These are phyloP conservation scores for Euglossa dilemma DNA, from an alignment of 1,140 invertebrate genomes.

Conservation along the genomic window DNA sequence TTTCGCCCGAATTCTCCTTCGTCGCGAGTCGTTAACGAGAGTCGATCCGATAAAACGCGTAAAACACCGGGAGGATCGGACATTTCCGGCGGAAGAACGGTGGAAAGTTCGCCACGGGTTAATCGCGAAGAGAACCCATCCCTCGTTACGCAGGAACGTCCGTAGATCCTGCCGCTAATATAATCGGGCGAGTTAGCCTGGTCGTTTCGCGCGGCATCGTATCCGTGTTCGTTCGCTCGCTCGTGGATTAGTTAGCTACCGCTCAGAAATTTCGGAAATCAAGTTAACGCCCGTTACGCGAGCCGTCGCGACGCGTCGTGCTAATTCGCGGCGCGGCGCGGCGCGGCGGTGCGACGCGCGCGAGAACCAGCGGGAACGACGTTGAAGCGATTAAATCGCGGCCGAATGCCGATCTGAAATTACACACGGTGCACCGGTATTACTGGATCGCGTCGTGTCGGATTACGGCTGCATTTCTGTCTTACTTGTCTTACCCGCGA, in stretches of 20 bases:
- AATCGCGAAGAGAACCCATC: not conserved
- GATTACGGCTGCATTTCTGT: conserved; percentile 73
- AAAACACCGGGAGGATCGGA: too few relatives aligned
- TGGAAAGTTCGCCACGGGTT: not conserved
- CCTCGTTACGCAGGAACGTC: not conserved
- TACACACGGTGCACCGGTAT: conserved; percentile 73
- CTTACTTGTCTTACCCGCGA: conserved; percentile 73
- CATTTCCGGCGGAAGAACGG: not conserved
- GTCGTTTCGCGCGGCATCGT: not conserved
- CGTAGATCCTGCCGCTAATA: conserved; percentile 13
- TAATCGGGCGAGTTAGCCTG: conserved; percentile 5
- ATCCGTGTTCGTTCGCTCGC: not conserved
- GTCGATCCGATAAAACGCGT: too few relatives aligned
- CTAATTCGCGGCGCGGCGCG: conserved; percentile 31
- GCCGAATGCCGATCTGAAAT: conserved; percentile 79
- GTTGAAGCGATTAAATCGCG: conserved; percentile 75
- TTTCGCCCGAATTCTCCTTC: too few relatives aligned
- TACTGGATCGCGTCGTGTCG: conserved; percentile 75
- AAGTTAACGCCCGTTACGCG: conserved; percentile 32
- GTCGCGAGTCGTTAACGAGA: too few relatives aligned
- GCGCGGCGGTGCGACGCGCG: not conserved
- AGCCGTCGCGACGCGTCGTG: conserved; percentile 15
- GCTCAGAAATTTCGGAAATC: conserved; percentile 51
- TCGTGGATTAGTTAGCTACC: conserved; percentile 15
- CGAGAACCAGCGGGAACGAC: conserved; percentile 33